Evolutionary conservation across 2,113 vertebrate genomes (phyloP), one percentile per base, ranked within the genome.

Genomic region (Thunnus thynnus): DNA sequence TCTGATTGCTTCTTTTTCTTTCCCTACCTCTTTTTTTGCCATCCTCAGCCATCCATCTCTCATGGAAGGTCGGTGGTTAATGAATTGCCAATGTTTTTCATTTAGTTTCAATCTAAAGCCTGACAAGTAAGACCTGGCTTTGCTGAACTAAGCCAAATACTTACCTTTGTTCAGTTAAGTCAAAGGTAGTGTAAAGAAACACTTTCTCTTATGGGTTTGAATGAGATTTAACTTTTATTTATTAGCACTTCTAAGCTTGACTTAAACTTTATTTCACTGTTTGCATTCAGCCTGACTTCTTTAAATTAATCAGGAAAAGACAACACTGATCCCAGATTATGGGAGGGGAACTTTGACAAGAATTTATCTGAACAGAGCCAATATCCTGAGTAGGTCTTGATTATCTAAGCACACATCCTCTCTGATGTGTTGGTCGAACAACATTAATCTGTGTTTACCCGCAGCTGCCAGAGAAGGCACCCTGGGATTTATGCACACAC

Each of bases 361-460:
- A 76, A 86, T 79, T 20, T 36, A 36, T 63, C 56, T 36, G 48
- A 75, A 61, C 65, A 65, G 63, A 72, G 69, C 67, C 73, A 47
- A 51, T 76, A 84, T 50, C 46, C 51, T 8, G 18, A 72, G 65
- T 88, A 62, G 2, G 22, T 90, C 81, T 83, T 83, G 80, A 90
- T 92, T 83, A 90, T 80, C 72, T 61, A 54, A 82, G 80, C 71
- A 56, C 61, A 47, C 68, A 48, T 85, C 68, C 62, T 55, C 63
- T 70, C 56, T 75, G 70, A 88, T 72, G 81, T 41, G 66, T 70
- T n/a, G 50, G 86, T 86, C 65, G 60, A 89, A 85, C 25, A 80
- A 72, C 86, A 92, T 93, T 90, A 88, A 89, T 91, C 88, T 83
- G 86, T 91, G 88, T 92, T 92, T 89, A 89, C 89, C 78, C 71